phyloP scores from a whole-genome alignment of 1,140 invertebrate species.

The Ceratosolen fusciceps region DNA sequence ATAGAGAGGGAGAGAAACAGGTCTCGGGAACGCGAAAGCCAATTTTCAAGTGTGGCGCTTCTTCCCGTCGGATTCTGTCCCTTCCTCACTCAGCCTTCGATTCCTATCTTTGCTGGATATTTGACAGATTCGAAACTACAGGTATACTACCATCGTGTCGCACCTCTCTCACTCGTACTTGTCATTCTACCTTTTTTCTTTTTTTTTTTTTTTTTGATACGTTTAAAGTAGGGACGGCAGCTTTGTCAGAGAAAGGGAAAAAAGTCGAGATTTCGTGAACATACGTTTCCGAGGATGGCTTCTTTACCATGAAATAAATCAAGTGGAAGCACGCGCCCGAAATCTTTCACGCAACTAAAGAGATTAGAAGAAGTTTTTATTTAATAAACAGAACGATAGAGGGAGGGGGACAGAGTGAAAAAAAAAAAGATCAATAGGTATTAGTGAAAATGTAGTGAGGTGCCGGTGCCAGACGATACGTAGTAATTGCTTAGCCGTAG shows the following conservation, averaged over 20 bases:
- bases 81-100: background rate
- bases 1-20: slow-evolving; percentile 10
- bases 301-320: background rate
- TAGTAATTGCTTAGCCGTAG: no score
- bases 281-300: background rate
- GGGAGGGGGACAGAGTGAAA: no score
- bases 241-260: background rate
- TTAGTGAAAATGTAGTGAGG: no score
- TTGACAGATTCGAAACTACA: background rate
- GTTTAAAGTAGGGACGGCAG: background rate
- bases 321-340: background rate
- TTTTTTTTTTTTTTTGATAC: background rate
- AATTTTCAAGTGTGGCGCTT: slow-evolving; percentile 55
- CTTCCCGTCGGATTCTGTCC: slow-evolving; percentile 5
- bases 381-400: background rate
- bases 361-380: background rate
- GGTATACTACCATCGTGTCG: slow-evolving; percentile 12
- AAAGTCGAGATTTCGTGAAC: background rate
- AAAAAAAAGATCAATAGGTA: no score
- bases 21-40: slow-evolving; percentile 56
- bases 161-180: background rate
- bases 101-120: slow-evolving; percentile 27
- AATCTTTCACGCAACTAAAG: background rate
- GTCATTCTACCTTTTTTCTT: background rate
- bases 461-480: no score